Conservation (phyloP, 2,888 invertebrate genomes). For the Meandrusa payeni region DNA sequence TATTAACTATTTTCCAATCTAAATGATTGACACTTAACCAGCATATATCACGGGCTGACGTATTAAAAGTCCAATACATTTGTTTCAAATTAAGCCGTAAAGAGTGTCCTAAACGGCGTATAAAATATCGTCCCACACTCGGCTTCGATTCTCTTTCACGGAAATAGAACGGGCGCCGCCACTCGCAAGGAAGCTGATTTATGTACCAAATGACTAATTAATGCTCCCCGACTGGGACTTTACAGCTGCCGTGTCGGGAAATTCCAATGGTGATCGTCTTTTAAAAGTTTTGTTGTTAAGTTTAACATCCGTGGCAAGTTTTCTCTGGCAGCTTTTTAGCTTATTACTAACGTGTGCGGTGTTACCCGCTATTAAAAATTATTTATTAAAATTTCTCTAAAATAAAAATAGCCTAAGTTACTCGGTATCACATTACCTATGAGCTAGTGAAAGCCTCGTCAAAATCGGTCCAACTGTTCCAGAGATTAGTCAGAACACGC, state of each 20-base stretch:
- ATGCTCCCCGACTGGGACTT: slow-evolving; percentile 1
- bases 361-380: no score
- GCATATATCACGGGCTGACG: background rate
- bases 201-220: slow-evolving; percentile 21
- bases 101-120: slow-evolving; percentile 1
- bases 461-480: no score
- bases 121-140: slow-evolving; percentile 19
- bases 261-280: background rate
- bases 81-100: slow-evolving; percentile 12
- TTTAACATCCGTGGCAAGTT: no score
- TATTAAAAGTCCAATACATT: background rate
- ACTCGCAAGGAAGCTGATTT: slow-evolving; percentile 22
- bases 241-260: slow-evolving; percentile 1
- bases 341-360: no score
- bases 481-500: no score
- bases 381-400: no score
- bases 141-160: slow-evolving; percentile 15
- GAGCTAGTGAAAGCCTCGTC: no score
- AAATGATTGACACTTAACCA: background rate
- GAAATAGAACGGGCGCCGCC: slow-evolving; percentile 49
- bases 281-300: background rate
- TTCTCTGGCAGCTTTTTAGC: no score
- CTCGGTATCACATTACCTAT: no score
- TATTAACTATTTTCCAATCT: no score
- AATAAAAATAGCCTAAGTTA: no score